A percentile compares a stretch with the other conserved stretches of the same genome.
These are phyloP conservation scores for Calycopis cecrops DNA, from an alignment of 1,140 invertebrate genomes.

Conservation along the genomic window DNA sequence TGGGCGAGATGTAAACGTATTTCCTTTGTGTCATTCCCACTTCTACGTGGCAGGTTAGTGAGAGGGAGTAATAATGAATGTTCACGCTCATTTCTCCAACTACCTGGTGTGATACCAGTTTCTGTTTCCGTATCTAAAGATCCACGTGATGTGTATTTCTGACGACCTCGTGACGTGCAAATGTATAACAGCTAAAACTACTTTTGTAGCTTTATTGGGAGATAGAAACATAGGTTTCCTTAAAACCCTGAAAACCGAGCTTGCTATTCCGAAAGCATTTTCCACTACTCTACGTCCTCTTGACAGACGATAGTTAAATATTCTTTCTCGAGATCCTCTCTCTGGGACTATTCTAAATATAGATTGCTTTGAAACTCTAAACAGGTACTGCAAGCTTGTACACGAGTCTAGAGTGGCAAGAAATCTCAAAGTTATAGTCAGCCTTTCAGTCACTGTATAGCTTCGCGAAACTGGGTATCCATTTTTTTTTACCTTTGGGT, in stretches of 20 bases:
- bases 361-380: too few relatives aligned
- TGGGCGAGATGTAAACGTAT: neutral
- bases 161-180: neutral
- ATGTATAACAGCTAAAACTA: neutral
- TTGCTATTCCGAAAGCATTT: neutral
- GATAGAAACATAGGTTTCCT: conserved; percentile 1
- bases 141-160: conserved; percentile 2
- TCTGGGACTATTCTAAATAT: too few relatives aligned
- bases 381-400: too few relatives aligned
- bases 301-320: too few relatives aligned
- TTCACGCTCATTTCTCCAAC: neutral
- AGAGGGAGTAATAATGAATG: neutral
- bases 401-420: too few relatives aligned
- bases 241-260: neutral
- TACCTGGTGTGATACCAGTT: neutral
- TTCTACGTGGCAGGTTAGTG: neutral
- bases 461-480: too few relatives aligned
- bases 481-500: too few relatives aligned
- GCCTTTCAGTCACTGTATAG: too few relatives aligned
- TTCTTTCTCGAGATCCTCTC: too few relatives aligned
- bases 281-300: too few relatives aligned
- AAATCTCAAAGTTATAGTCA: too few relatives aligned
- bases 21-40: neutral
- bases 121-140: neutral
- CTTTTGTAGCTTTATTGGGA: conserved; percentile 10